Conservation (phyloP, 2,888 invertebrate genomes). For the Stenchaetothrips biformis region DNA sequence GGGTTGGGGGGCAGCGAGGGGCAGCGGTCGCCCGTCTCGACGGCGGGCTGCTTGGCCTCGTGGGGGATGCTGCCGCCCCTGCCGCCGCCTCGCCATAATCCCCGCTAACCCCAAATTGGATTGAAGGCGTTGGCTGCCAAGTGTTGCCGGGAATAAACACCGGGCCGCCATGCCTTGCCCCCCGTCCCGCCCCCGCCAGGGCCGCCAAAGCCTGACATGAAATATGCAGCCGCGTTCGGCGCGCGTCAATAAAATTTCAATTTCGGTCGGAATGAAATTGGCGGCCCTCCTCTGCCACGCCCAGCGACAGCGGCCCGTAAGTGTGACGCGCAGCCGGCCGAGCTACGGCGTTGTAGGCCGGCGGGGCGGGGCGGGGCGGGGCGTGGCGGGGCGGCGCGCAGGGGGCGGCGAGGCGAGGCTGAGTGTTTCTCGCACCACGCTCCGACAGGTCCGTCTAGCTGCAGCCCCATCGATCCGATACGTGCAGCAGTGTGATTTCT, state of each 20-base stretch:
- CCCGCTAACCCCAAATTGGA: constrained; percentile 11
- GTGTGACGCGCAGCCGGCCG: neutral
- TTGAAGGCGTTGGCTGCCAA: constrained; percentile 11
- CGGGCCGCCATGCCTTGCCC: neutral
- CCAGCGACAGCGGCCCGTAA: neutral
- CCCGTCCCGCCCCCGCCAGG: neutral
- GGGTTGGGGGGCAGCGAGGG: neutral
- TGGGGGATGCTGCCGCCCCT: neutral
- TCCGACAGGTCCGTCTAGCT: neutral
- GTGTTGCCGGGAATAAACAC: constrained; percentile 18
- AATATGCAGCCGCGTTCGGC: constrained; percentile 6
- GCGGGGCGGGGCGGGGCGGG: neutral
- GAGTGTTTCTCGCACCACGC: neutral
- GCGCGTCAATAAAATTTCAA: constrained; percentile 20
- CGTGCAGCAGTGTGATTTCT: constrained; percentile 7
- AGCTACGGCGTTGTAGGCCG: neutral
- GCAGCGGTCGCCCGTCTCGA: neutral
- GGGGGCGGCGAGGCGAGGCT: neutral
- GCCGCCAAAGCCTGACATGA: neutral
- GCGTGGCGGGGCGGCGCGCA: neutral
- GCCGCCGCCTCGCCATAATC: constrained; percentile 9
- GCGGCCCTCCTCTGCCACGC: neutral
- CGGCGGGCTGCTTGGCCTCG: neutral
- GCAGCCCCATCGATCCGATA: constrained; percentile 3
- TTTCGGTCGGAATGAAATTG: constrained; percentile 12